A percentile compares a stretch with the other conserved stretches of the same genome.
Evolutionary conservation across 2,113 vertebrate species (phyloP).

Genomic region (Parus major): DNA sequence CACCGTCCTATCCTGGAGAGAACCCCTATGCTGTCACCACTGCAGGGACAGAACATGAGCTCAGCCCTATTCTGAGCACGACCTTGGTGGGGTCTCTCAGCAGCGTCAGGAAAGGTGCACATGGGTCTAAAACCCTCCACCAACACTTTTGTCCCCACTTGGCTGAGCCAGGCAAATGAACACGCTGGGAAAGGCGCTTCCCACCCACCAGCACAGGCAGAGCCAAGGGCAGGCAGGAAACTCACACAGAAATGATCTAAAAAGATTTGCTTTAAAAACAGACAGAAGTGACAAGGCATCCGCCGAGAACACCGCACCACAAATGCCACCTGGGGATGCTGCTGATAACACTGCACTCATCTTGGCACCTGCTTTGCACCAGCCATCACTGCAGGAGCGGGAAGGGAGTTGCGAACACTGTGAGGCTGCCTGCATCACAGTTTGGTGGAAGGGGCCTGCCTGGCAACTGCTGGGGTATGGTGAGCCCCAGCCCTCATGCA

Average conservation of each 20-base stretch:
- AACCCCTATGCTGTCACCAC: background rate
- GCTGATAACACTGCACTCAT: background rate
- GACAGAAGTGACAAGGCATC: background rate
- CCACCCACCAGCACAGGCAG: background rate
- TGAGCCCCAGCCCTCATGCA: background rate
- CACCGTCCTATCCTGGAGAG: rapidly evolving
- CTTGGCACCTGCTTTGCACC: background rate
- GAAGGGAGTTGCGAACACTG: background rate
- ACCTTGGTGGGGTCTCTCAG: background rate
- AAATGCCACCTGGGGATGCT: background rate
- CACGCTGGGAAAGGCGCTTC: background rate
- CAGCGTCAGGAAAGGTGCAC: background rate
- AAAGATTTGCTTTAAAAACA: slow-evolving; percentile 45
- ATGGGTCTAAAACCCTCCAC: background rate
- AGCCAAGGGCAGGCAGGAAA: background rate
- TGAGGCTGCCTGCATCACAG: rapidly evolving
- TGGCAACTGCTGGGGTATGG: rapidly evolving
- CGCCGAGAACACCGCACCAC: rapidly evolving
- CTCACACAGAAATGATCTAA: background rate
- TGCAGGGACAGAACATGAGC: background rate
- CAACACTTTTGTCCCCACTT: background rate
- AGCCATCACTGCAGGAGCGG: rapidly evolving
- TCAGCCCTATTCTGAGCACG: background rate
- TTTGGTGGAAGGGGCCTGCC: background rate
- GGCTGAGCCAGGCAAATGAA: background rate